Conservation (phyloP, 2,113 vertebrate species). For the Leptodactylus fuscus region DNA sequence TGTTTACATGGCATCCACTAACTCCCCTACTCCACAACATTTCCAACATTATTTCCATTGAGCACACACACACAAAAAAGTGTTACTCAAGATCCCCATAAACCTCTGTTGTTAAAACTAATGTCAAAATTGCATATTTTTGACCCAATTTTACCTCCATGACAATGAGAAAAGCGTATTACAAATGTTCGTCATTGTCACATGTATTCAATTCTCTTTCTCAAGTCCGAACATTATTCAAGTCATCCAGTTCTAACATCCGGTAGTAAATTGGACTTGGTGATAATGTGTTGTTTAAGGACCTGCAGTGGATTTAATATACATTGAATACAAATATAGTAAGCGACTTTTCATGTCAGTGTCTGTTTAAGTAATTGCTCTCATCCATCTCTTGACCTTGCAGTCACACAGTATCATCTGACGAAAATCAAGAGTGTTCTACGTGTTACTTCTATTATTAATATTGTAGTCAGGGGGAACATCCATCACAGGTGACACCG, state of each 20-base stretch:
- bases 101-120: no score
- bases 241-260: background rate
- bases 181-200: no score
- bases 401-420: constrained; percentile 24
- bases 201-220: no score
- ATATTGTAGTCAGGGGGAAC: constrained; percentile 5
- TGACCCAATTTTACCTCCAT: no score
- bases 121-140: no score
- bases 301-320: background rate
- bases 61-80: no score
- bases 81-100: no score
- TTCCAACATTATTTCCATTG: no score
- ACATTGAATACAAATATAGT: constrained; percentile 7
- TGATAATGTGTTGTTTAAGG: background rate
- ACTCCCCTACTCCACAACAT: no score
- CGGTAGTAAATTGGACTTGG: background rate
- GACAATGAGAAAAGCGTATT: no score
- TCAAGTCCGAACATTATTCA: background rate
- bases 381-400: constrained; percentile 42
- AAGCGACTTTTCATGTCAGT: background rate
- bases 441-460: constrained; percentile 41
- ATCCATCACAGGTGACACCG: constrained; percentile 25
- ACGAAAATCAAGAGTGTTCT: constrained; percentile 31
- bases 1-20: no score
- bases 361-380: constrained; percentile 17